phyloP scores from a whole-genome alignment of 2,113 vertebrate species.

The Cheirogaleus medius region DNA sequence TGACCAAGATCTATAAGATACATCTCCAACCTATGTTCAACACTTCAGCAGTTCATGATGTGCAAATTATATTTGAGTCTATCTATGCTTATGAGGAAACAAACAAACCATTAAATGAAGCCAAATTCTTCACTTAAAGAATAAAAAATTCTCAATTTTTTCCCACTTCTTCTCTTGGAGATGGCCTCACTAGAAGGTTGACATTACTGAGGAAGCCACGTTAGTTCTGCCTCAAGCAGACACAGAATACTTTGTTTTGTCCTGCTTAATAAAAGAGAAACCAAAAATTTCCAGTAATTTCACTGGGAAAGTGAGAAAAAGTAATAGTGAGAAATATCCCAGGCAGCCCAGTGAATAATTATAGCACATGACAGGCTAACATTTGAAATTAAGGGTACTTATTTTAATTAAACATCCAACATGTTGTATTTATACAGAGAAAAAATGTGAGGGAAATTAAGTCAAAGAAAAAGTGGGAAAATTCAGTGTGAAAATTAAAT shows the following conservation, averaged over 20 bases:
- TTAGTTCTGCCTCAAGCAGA: constrained; percentile 73
- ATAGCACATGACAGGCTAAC: constrained; percentile 83
- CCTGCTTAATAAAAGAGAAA: constrained; percentile 86
- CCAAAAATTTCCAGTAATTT: constrained; percentile 90
- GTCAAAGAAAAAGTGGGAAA: not conserved
- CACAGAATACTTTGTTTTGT: constrained; percentile 79
- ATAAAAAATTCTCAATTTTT: constrained; percentile 59
- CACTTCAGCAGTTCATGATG: not conserved
- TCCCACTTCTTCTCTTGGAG: constrained; percentile 41
- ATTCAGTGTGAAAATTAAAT: constrained; percentile 63
- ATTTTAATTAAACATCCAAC: constrained; percentile 90
- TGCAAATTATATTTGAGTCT: not conserved
- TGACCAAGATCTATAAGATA: not conserved
- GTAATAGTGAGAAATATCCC: constrained; percentile 85
- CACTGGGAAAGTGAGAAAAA: constrained; percentile 82
- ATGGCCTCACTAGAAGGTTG: constrained; percentile 48
- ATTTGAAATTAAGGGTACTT: constrained; percentile 90
- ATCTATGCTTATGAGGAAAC: not conserved
- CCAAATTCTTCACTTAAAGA: constrained; percentile 46
- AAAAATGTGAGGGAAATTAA: constrained; percentile 82
- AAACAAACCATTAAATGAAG: not conserved
- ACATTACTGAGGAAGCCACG: constrained; percentile 76
- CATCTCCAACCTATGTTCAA: not conserved
- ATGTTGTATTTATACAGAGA: constrained; percentile 90
- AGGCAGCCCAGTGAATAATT: constrained; percentile 86